Base-by-base conservation (phyloP, 2,888 invertebrate genomes). In the Sialis lutaria region DNA sequence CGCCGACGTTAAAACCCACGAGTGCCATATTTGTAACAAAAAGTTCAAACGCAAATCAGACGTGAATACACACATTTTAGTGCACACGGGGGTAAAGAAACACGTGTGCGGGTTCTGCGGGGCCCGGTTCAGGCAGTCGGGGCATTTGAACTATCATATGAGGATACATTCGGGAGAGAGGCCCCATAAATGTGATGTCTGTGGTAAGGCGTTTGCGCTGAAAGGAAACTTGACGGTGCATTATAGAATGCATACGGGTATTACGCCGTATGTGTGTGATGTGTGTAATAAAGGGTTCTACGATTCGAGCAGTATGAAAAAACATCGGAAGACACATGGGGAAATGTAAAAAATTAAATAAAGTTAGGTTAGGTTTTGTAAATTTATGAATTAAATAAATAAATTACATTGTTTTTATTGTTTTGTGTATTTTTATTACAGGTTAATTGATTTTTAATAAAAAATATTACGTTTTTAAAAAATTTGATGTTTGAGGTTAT, bases 1-100 rank as follows among this genome's bases (percentile, higher is more conserved):
- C 46, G 59, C 59, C 1, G 61, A 60, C 3, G 55, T 56, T 34
- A 58, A 57, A 49, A 59, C 59, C 1, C 40, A 31, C 31, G n/a
- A 34, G 9, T 47, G 61, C 46, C 46, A 54, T 6, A 50, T 57
- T 41, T 62, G 62, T 49, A 54, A 56, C 8, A 61, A 60, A 53
- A 50, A 54, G 5, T 62, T 61, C 47, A 53, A 56, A 4, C 60
- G 59, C 42, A 54, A 56, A 34, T 54, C 58, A 37, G 56, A 56
- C 30, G 54, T 61, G 13, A 56, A 58, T 10, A 55, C 55, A 35
- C 62, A 63, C 47, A 55, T 58, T 49, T 48, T 59, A 22, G 58
- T 56, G 3, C 63, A 62, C 47, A 60, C 58, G 1, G 59, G 60
- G 0, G 55, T 57, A 39, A 58, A 58, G 32, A 62, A 61, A 1